A percentile compares a stretch with the other conserved stretches of the same genome.
Evolutionary conservation across 2,113 vertebrate genomes (phyloP).

Genomic region (Cepphus grylle): DNA sequence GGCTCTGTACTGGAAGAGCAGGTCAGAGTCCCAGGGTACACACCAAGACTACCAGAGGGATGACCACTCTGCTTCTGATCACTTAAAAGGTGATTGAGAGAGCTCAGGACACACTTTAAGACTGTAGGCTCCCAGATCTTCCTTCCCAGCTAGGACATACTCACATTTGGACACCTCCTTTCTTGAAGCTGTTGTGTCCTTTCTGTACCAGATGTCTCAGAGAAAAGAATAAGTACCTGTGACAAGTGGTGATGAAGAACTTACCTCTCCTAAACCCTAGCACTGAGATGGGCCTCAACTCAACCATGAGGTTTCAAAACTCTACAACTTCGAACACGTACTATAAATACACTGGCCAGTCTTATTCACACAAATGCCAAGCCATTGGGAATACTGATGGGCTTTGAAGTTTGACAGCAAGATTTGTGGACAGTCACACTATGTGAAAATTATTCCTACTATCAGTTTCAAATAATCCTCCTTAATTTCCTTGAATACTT

Average conservation of each 20-base stretch:
- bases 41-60: neutral
- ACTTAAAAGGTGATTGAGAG: neutral
- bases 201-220: neutral
- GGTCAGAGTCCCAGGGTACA: neutral
- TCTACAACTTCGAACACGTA: neutral
- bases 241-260: neutral
- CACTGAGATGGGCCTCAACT: neutral
- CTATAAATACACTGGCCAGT: neutral
- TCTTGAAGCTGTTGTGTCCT: neutral
- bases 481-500: neutral
- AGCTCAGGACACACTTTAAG: neutral
- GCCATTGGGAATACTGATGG: neutral
- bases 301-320: neutral
- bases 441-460: neutral
- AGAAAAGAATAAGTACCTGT: neutral
- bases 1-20: neutral
- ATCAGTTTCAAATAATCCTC: conserved; percentile 14
- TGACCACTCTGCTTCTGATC: neutral
- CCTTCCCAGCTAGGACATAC: accelerated
- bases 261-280: neutral
- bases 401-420: conserved; percentile 26
- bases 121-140: neutral
- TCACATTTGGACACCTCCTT: neutral
- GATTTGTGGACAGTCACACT: neutral
- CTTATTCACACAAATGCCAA: conserved; percentile 9